Base-by-base conservation (phyloP, 2,113 vertebrate species). In the Syngnathus scovelli region DNA sequence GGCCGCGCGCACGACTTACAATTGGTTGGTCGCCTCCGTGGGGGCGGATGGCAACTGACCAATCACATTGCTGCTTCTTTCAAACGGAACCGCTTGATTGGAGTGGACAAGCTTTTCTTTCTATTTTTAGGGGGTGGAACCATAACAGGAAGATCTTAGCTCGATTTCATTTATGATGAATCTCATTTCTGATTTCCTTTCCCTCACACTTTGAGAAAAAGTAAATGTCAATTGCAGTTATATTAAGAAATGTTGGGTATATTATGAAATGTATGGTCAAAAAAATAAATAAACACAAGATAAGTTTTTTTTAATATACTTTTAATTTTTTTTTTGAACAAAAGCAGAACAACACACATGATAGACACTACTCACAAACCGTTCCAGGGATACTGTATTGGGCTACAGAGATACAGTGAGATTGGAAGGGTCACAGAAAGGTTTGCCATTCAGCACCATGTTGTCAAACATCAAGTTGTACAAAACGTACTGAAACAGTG, bases 1-100 rank as follows among this genome's bases (percentile, higher is more conserved):
- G 86, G 87, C 87, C 81, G 82, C 79, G 79, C 78, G 51, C 70
- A 83, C 71, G 67, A 72, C 74, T 83, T 78, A 66, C 74, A 79
- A 79, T 71, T 75, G 76, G 71, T 60, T 67, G 69, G 64, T 71
- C 78, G 64, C 15, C 27, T 18, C 59, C 15, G 27, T 75, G 0
- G 44, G 23, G 63, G 43, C 61, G 61, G 61, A 23, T 59, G 44
- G 65, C 38, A 54, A 58, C 21, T 6, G 74, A 71, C 90, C 89
- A 89, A 90, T 90, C 80, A 83, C 38, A 44, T 12, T 21, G 0
- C 48, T 4, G 48, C 49, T 80, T 85, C 56, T 81, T 85, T 86
- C 70, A 76, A 85, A 86, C 48, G 54, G 37, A 43, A 27, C 15
- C 11, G 5, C 15, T 9, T 43, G 41, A 43, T 43, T 43, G 41